Base-by-base conservation (phyloP, 1,140 invertebrate genomes). In the Sesamia nonagrioides region DNA sequence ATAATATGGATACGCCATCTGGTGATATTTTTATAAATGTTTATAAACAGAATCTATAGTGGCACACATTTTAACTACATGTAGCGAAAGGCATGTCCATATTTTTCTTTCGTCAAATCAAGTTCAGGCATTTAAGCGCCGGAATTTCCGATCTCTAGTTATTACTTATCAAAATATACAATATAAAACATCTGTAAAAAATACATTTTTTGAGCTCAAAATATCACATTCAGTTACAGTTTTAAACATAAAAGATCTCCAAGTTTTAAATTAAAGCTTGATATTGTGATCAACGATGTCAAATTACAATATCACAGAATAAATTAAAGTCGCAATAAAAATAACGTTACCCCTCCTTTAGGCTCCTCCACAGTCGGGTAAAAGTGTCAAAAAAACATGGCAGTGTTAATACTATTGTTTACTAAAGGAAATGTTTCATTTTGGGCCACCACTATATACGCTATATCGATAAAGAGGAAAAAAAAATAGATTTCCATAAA, bases 191-290 rank as follows among this genome's bases (percentile, higher is more conserved):
- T 56, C 27, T 56, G 42, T 48, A 68, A 17, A 68, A 27, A 68
- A 48, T n/a, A 18, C 27, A 33, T 6, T 48, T 48, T 48, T 68
- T 56, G 63, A 68, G 63, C 63, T 45, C 40, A 21, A 27, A 27
- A 33, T 8, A 68, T 68, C 63, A 68, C 63, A 68, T 37, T 7
- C 13, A 35, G 27, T 61, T 61, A 37, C 58, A 61, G 7, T 61
- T 61, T 60, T 63, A 21, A 7, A 66, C 2, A 66, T 42, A 40
- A 61, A n/a, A 61, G 18, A 52, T 52, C 17, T 17, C 5, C 40
- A 63, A 40, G 35, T 17, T 35, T 42, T 6, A 42, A 45, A 66
- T 66, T 66, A 66, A 66, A 66, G 35, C 61, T 66, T 42, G 15
- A 60, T 33, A 35, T 66, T 66, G 61, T 66, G 61, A 66, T 42